These are phyloP conservation scores for Lochmaea capreae DNA, from an alignment of 2,888 invertebrate species.

Conservation along the genomic window DNA sequence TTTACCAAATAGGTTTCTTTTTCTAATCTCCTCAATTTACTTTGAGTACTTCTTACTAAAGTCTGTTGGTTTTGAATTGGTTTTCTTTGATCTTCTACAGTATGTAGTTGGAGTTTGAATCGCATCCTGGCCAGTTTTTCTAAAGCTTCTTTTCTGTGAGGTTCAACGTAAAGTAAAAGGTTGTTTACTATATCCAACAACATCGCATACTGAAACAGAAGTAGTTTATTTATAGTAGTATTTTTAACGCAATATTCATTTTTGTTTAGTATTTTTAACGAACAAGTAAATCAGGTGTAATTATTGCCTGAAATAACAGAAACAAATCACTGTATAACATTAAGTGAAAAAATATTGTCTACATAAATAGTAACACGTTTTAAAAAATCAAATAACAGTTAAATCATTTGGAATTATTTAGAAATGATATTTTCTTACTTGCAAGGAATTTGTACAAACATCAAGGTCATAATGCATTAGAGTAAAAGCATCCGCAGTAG, in stretches of 20 bases:
- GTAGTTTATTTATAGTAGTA: background rate
- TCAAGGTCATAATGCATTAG: constrained; percentile 98
- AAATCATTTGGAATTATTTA: too few species aligned
- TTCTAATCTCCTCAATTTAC: constrained; percentile 86
- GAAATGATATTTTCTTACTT: constrained; percentile 65
- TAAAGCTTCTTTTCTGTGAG: constrained; percentile 90
- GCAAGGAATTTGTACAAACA: constrained; percentile 95
- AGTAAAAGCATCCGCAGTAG: constrained; percentile 96
- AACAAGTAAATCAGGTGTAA: too few species aligned
- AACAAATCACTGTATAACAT: background rate
- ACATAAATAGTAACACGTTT: background rate
- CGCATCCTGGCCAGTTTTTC: constrained; percentile 92
- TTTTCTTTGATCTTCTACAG: constrained; percentile 89
- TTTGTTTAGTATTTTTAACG: background rate
- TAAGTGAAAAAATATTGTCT: background rate
- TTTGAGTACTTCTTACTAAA: constrained; percentile 79
- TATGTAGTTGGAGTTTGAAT: constrained; percentile 92
- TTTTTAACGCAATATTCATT: background rate
- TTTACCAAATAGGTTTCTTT: constrained; percentile 90
- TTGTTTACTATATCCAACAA: constrained; percentile 98
- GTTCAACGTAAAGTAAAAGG: constrained; percentile 95
- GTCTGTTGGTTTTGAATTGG: constrained; percentile 94
- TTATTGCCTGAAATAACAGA: too few species aligned
- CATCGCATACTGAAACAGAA: constrained; percentile 85
- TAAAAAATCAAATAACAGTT: background rate